Conservation (phyloP, 2,888 invertebrate genomes). For the Cerastis rubricosa region DNA sequence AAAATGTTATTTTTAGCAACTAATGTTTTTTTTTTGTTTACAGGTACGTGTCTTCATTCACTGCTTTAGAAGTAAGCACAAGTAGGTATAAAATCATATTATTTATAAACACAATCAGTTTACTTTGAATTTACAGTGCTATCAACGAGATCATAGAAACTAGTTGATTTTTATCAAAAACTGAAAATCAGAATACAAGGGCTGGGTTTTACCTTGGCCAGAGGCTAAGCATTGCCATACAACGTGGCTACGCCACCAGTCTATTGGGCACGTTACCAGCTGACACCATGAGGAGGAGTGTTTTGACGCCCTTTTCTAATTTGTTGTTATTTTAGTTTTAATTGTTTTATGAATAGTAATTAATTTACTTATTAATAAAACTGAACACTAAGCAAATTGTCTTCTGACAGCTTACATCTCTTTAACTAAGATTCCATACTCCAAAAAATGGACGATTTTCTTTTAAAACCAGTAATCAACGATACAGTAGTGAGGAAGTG, state of each 20-base stretch:
- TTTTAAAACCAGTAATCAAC: slow-evolving; percentile 48
- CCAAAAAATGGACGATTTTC: slow-evolving; percentile 26
- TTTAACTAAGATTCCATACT: background rate
- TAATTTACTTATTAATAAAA: no score
- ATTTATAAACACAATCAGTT: background rate
- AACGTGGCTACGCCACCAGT: no score
- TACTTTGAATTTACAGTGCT: background rate
- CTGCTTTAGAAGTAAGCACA: background rate
- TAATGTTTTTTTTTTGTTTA: background rate
- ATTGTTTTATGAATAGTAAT: no score
- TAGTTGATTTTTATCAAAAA: background rate
- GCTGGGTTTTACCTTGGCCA: no score
- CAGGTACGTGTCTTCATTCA: background rate
- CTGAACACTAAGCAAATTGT: no score
- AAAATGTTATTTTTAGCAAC: background rate
- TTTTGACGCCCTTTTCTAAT: no score
- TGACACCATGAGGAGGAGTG: no score
- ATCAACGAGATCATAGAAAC: background rate
- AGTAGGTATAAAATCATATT: background rate
- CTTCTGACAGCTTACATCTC: background rate
- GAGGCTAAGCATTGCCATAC: no score
- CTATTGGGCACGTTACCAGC: no score
- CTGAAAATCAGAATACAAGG: no score
- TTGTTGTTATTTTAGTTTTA: no score
- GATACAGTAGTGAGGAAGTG: slow-evolving; percentile 65